Base-by-base conservation (phyloP, 2,888 invertebrate species). In the Morpho deidamia region DNA sequence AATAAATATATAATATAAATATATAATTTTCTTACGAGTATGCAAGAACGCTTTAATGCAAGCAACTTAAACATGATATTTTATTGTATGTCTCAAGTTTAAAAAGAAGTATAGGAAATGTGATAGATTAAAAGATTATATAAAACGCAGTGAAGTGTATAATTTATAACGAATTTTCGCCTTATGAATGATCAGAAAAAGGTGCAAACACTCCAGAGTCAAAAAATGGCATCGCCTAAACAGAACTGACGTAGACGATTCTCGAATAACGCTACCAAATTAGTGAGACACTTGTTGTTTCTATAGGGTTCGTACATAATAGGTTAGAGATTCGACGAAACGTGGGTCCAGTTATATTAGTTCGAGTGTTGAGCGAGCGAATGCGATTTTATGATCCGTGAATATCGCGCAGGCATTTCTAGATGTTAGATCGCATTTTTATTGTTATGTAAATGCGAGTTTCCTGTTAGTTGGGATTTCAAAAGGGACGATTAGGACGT, bases 371-470 rank as follows among this genome's bases (percentile, higher is more conserved):
- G 78, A 78, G 74, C 73, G 74, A 75, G 68, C 78, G 75, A 80
- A 78, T 75, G 76, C 76, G 80, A 84, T 83, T 89, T 89, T 89
- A 89, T 89, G 89, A 86, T 83, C 89, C 88, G 88, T 87, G 89
- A 89, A 89, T 87, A 88, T 85, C 86, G 82, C 83, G 67, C 79
- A 81, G 80, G 86, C 87, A 86, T 88, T 87, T 83, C 85, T 87
- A 85, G 88, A 87, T 87, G 87, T 86, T 84, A 78, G 83, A 88
- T 86, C 86, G 85, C 81, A 83, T 88, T 89, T 88, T 89, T 88
- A 89, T 89, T 89, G 89, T 89, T 85, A 89, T 89, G 87, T 86
- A 87, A 89, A 89, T 87, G 80, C 76, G 86, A 83, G 84, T 85
- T 88, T 87, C 76, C 87, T 81, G 86, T 87, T 88, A 89, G 86